phyloP scores from a whole-genome alignment of 2,888 invertebrate genomes.

The Anagyrus pseudococci region DNA sequence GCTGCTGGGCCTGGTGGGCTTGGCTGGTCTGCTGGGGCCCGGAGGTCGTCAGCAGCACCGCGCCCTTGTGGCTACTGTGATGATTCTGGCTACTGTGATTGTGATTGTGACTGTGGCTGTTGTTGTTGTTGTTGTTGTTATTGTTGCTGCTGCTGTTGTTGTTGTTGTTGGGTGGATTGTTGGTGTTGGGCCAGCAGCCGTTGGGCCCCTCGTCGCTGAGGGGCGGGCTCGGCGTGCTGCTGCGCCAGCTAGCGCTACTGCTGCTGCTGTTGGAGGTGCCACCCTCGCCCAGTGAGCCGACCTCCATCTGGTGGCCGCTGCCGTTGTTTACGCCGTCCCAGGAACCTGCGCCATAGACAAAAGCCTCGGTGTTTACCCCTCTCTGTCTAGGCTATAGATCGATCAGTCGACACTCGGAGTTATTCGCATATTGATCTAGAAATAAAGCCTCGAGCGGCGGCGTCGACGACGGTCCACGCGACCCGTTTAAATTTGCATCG shows the following conservation, averaged over 20 bases:
- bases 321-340: conserved; percentile 53
- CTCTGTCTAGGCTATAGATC: no score
- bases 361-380: background rate
- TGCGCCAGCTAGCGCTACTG: conserved; percentile 75
- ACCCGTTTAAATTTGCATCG: no score
- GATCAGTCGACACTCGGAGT: no score
- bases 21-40: no score
- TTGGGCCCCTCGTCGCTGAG: conserved; percentile 72
- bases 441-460: no score
- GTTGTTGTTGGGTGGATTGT: conserved; percentile 5
- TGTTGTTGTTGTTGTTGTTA: background rate
- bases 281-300: conserved; percentile 55
- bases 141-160: background rate
- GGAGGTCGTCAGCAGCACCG: background rate
- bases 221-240: conserved; percentile 79
- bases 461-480: no score
- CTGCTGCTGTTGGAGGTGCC: conserved; percentile 70
- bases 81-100: background rate
- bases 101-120: background rate
- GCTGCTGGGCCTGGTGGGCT: background rate
- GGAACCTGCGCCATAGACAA: conserved; percentile 44
- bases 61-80: background rate
- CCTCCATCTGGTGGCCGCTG: conserved; percentile 49
- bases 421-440: no score
- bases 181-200: conserved; percentile 42